Conservation (phyloP, 2,888 invertebrate species). For the Notocelia uddmanniana region DNA sequence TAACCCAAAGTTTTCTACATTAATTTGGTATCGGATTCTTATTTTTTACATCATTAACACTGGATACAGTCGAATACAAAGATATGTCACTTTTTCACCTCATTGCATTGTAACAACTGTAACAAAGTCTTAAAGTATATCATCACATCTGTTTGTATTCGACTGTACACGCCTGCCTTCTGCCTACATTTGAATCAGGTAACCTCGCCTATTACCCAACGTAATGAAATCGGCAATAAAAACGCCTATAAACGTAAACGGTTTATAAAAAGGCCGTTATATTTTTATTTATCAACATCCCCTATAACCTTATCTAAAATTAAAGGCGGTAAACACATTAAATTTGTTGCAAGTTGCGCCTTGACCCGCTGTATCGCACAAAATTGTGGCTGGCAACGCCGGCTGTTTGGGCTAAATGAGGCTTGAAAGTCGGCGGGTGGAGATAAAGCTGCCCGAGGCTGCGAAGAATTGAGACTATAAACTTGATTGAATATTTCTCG, state of each 20-base stretch:
- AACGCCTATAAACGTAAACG: conserved; percentile 36
- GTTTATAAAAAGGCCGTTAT: conserved; percentile 34
- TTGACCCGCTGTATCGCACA: conserved; percentile 22
- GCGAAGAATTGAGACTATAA: conserved; percentile 64
- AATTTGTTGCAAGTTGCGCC: conserved; percentile 35
- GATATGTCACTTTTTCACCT: too few relatives aligned
- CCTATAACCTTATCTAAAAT: conserved; percentile 38
- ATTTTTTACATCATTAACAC: background rate
- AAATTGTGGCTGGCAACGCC: conserved; percentile 33
- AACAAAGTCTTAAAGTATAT: too few relatives aligned
- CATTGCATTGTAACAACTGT: too few relatives aligned
- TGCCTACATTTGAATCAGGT: conserved; percentile 10
- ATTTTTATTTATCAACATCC: conserved; percentile 36
- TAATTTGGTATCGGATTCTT: background rate
- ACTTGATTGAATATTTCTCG: conserved; percentile 72
- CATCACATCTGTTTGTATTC: too few relatives aligned
- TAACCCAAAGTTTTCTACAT: background rate
- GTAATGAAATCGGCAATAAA: conserved; percentile 37
- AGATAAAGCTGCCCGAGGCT: conserved; percentile 56
- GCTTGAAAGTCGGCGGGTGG: conserved; percentile 59
- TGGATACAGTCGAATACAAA: too few relatives aligned
- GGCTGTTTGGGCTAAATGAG: conserved; percentile 61
- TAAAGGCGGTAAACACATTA: conserved; percentile 30
- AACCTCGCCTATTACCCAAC: conserved; percentile 12
- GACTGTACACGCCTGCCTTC: too few relatives aligned